Percentiles rank a stretch among this genome's conserved stretches.
Evolutionary conservation across 2,797 vertebrate genomes (phyloP).

Genomic region (Choloepus didactylus): DNA sequence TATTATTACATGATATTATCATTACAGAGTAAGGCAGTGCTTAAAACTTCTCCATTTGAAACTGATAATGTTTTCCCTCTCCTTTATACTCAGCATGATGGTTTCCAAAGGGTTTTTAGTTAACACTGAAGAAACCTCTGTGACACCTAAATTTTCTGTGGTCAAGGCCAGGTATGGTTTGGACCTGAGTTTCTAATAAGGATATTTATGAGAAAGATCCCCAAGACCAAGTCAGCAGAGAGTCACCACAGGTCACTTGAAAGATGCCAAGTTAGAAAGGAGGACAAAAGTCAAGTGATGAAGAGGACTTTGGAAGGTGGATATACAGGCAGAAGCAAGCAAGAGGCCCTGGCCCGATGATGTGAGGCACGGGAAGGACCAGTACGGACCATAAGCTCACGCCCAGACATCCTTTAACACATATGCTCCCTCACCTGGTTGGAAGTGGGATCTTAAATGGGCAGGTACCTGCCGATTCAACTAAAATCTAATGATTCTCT

Average conservation of each 20-base stretch:
- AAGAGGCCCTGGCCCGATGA: too few species aligned
- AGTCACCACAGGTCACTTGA: neutral
- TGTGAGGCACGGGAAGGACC: neutral
- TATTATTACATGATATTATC: neutral
- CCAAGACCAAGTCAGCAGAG: neutral
- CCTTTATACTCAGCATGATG: neutral
- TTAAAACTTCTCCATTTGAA: neutral
- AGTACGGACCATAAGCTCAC: neutral
- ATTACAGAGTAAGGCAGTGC: neutral
- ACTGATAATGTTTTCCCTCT: neutral
- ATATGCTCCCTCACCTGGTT: neutral
- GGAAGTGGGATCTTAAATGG: neutral
- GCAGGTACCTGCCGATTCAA: neutral
- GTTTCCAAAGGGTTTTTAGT: neutral
- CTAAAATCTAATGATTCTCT: neutral
- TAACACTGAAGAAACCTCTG: neutral
- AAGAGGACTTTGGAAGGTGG: accelerated
- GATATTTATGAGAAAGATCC: neutral
- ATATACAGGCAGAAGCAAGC: neutral
- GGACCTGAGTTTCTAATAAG: neutral
- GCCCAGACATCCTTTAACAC: neutral
- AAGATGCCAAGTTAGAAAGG: neutral
- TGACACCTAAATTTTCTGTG: neutral
- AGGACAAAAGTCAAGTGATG: neutral
- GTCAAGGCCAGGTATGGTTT: neutral